These are phyloP conservation scores for Piezodorus guildinii DNA, from an alignment of 1,140 invertebrate species.

Conservation along the genomic window DNA sequence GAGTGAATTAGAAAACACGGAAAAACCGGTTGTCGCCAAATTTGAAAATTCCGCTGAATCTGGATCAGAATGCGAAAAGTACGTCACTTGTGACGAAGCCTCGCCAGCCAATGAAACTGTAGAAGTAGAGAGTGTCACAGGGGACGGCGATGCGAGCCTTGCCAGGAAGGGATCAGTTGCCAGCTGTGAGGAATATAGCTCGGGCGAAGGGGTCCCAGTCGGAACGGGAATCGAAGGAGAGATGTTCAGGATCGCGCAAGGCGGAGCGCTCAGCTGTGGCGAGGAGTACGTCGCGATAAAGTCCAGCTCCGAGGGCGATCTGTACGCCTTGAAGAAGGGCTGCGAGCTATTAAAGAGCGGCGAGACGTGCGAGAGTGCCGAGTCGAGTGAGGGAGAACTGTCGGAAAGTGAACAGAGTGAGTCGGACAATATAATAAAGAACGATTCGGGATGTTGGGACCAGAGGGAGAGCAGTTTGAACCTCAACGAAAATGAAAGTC, in stretches of 20 bases:
- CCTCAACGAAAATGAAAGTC: neutral
- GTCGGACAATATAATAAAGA: neutral
- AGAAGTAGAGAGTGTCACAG: slow-evolving; percentile 9
- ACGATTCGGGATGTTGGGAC: slow-evolving; percentile 5
- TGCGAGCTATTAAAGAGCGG: neutral
- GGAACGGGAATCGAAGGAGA: neutral
- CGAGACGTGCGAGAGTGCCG: neutral
- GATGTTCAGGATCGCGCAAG: neutral
- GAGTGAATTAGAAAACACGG: no score
- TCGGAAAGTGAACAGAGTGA: slow-evolving; percentile 1
- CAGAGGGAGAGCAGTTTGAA: neutral
- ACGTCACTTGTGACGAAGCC: slow-evolving; percentile 2
- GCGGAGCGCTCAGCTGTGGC: neutral
- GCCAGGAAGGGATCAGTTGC: slow-evolving; percentile 5
- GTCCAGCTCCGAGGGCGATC: neutral
- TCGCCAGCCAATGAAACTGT: slow-evolving; percentile 3
- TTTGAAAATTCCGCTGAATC: neutral
- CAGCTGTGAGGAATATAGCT: slow-evolving; percentile 12
- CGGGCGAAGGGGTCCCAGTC: neutral
- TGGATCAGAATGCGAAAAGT: neutral
- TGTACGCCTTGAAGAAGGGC: neutral
- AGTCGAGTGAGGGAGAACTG: neutral
- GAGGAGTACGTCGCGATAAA: neutral
- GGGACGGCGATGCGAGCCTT: neutral
- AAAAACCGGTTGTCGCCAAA: no score